Evolutionary conservation across 2,113 vertebrate genomes (phyloP).

Genomic region (Jacana jacana): DNA sequence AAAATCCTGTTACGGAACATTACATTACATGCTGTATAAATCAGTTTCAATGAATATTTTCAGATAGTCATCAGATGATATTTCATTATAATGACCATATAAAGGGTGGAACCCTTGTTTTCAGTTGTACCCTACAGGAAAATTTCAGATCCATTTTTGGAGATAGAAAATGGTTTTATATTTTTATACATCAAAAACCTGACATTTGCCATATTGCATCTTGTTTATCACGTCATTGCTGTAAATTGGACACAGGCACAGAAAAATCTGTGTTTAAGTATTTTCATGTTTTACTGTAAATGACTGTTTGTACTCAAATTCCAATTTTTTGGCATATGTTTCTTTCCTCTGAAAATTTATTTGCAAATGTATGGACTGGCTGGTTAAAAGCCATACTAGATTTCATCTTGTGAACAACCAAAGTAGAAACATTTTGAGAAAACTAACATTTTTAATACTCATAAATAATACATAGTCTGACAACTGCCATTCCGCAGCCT

Average conservation of each 20-base stretch:
- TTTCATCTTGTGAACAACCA: background rate
- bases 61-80: background rate
- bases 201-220: background rate
- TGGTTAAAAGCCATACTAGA: background rate
- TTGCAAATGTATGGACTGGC: background rate
- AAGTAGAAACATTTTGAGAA: background rate
- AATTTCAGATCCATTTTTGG: background rate
- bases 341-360: background rate
- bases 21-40: background rate
- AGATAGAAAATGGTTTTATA: background rate
- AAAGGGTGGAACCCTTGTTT: background rate
- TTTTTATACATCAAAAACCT: background rate
- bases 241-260: background rate
- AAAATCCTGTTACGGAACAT: background rate
- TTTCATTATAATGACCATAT: background rate
- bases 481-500: background rate
- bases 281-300: conserved; percentile 16
- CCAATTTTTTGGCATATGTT: background rate
- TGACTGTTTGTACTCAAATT: background rate
- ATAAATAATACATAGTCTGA: background rate
- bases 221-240: background rate
- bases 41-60: background rate
- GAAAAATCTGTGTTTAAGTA: background rate
- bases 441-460: background rate
- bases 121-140: background rate